phyloP scores from a whole-genome alignment of 2,113 vertebrate species.

The Morphnarchus princeps region DNA sequence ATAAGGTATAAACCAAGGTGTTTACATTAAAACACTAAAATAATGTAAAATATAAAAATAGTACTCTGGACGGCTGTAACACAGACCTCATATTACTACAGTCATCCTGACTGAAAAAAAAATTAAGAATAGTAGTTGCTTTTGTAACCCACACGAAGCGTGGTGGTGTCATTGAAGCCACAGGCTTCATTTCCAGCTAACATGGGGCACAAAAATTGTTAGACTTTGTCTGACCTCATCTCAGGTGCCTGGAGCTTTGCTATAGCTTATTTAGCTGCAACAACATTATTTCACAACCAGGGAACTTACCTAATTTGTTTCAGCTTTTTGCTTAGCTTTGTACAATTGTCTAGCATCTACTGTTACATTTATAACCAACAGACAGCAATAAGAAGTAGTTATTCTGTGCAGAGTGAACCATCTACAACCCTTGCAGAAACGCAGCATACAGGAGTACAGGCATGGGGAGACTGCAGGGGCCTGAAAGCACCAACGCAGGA shows the following conservation, averaged over 20 bases:
- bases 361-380: neutral
- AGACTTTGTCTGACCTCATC: neutral
- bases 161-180: neutral
- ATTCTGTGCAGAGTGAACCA: neutral
- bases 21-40: neutral
- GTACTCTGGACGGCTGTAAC: neutral
- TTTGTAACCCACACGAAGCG: neutral
- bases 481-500: neutral
- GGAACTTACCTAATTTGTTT: neutral
- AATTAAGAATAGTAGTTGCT: neutral
- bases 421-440: neutral
- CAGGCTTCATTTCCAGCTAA: neutral
- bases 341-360: neutral
- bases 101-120: neutral
- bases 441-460: no score
- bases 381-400: neutral
- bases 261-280: neutral
- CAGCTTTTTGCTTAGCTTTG: neutral
- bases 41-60: neutral
- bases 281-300: neutral
- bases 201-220: neutral
- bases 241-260: neutral
- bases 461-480: neutral
- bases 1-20: neutral
- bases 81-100: neutral